A percentile compares a stretch with the other conserved stretches of the same genome.
phyloP scores from a whole-genome alignment of 2,888 invertebrate species.

The Dryadula phaetusa region DNA sequence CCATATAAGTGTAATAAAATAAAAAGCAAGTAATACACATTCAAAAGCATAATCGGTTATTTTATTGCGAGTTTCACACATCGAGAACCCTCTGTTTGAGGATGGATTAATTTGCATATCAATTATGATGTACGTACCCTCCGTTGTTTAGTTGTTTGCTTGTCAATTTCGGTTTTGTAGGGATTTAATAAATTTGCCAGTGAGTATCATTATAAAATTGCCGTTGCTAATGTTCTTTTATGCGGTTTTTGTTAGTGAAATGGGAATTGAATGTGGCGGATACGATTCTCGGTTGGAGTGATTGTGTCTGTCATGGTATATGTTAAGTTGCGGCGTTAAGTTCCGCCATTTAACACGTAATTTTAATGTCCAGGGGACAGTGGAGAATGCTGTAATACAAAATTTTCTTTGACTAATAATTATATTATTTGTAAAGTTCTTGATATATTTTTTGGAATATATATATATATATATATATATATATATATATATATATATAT shows the following conservation, averaged over 20 bases:
- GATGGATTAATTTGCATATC: slow-evolving; percentile 73
- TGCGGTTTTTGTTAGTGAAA: slow-evolving; percentile 1
- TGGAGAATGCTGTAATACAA: no score
- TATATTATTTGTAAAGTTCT: no score
- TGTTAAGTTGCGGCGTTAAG: no score
- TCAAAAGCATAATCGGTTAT: slow-evolving; percentile 50
- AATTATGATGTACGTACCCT: slow-evolving; percentile 60
- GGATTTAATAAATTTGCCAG: slow-evolving; percentile 47
- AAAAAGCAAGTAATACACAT: slow-evolving; percentile 16
- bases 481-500: no score
- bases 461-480: no score
- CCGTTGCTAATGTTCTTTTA: slow-evolving; percentile 20
- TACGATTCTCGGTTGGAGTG: not conserved
- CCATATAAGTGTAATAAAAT: no score
- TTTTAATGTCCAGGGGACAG: no score
- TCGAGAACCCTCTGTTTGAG: slow-evolving; percentile 56
- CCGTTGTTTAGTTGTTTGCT: slow-evolving; percentile 68
- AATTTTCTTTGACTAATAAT: no score
- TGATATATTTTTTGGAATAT: no score
- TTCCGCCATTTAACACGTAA: no score
- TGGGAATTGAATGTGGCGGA: not conserved
- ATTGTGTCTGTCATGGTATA: no score
- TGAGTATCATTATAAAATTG: slow-evolving; percentile 34
- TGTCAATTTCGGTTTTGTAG: slow-evolving; percentile 73
- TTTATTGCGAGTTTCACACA: slow-evolving; percentile 63